phyloP scores from a whole-genome alignment of 2,888 invertebrate genomes.

The Polydesmus complanatus region DNA sequence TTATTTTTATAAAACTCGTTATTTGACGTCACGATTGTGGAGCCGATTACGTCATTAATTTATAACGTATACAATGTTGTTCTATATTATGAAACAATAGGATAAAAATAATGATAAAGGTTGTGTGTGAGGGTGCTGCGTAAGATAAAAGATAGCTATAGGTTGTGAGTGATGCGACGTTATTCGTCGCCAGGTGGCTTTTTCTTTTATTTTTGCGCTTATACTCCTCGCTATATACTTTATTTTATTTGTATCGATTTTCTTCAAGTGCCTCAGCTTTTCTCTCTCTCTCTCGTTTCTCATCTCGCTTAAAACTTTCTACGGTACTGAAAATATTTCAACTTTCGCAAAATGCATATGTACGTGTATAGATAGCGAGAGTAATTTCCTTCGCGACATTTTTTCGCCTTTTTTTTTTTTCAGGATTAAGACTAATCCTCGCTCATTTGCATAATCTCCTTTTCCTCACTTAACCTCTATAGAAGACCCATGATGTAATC shows the following conservation, averaged over 20 bases:
- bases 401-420: not conserved
- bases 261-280: not conserved
- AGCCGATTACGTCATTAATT: not conserved
- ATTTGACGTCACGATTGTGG: too few relatives aligned
- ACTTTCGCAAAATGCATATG: not conserved
- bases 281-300: not conserved
- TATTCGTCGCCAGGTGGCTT: not conserved
- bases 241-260: not conserved
- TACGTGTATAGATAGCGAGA: not conserved
- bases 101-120: not conserved
- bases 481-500: not conserved
- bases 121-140: not conserved
- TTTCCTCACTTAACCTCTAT: not conserved
- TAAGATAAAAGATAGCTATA: not conserved
- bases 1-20: too few relatives aligned
- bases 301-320: not conserved
- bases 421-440: not conserved
- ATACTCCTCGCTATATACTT: not conserved
- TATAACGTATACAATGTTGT: not conserved
- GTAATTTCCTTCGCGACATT: not conserved
- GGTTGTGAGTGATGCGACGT: not conserved
- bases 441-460: not conserved
- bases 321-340: too few relatives aligned
- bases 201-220: not conserved
- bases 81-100: not conserved